Evolutionary conservation across 2,888 invertebrate species (phyloP).

Genomic region (Selenia dentaria): DNA sequence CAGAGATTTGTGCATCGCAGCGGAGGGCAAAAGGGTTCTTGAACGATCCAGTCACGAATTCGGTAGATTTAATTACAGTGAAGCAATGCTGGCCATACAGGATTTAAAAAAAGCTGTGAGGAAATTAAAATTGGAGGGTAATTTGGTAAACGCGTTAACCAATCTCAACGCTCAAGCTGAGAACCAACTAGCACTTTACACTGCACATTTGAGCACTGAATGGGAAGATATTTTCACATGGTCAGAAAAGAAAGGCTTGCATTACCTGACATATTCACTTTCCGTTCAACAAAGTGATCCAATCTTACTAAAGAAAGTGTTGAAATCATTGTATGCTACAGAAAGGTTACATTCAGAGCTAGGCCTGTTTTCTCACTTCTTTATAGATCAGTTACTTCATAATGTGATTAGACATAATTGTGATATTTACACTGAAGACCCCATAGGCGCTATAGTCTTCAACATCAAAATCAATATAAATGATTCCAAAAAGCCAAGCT

Average conservation of each 20-base stretch:
- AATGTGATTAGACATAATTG: conserved; percentile 73
- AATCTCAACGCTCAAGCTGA: conserved; percentile 64
- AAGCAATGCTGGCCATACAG: conserved; percentile 60
- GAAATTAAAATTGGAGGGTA: conserved; percentile 59
- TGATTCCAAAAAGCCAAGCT: conserved; percentile 61
- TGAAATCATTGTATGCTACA: conserved; percentile 67
- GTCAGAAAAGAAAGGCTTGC: conserved; percentile 65
- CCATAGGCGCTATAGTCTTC: conserved; percentile 69
- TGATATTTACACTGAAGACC: conserved; percentile 73
- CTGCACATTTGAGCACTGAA: conserved; percentile 70
- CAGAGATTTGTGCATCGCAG: conserved; percentile 55
- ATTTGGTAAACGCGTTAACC: conserved; percentile 53
- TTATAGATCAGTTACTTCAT: conserved; percentile 66
- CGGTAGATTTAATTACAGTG: conserved; percentile 61
- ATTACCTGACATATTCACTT: conserved; percentile 63
- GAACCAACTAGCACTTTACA: conserved; percentile 67
- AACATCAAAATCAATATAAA: conserved; percentile 69
- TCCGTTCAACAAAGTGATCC: conserved; percentile 74
- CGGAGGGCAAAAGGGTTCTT: conserved; percentile 61
- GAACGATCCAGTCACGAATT: conserved; percentile 69
- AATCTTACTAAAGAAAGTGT: conserved; percentile 60
- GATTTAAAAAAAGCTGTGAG: conserved; percentile 52
- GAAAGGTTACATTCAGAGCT: conserved; percentile 72
- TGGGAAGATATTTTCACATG: conserved; percentile 76
- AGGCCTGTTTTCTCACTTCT: conserved; percentile 71